These are phyloP conservation scores for Drosophila mettleri DNA, from an alignment of 2,888 invertebrate species.

Conservation along the genomic window DNA sequence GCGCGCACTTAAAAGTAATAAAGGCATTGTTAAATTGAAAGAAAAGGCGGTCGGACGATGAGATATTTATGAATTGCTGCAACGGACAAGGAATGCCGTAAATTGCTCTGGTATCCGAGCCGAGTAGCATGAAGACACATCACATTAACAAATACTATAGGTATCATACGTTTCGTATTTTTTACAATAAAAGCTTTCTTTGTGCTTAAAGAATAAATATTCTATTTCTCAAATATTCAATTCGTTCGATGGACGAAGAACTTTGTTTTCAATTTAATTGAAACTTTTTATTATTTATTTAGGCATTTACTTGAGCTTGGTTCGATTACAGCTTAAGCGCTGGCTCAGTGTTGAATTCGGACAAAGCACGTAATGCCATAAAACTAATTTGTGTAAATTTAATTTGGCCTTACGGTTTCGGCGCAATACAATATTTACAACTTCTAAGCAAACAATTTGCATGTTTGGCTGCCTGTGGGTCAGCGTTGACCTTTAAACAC, in stretches of 20 bases:
- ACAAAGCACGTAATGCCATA: conserved; percentile 54
- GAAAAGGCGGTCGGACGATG: too few species aligned
- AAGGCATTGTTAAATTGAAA: too few species aligned
- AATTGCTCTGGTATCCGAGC: too few species aligned
- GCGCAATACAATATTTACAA: conserved; percentile 77
- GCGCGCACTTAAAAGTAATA: too few species aligned
- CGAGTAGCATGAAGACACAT: too few species aligned
- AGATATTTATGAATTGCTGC: too few species aligned
- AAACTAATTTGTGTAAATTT: conserved; percentile 79
- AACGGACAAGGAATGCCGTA: too few species aligned
- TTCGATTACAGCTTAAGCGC: conserved; percentile 26
- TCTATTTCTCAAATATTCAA: neutral
- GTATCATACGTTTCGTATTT: too few species aligned
- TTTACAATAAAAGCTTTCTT: too few species aligned
- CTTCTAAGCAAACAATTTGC: conserved; percentile 77
- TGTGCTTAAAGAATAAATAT: too few species aligned
- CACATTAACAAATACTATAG: too few species aligned
- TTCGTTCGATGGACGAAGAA: neutral
- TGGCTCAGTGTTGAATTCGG: conserved; percentile 15
- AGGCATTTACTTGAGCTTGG: neutral
- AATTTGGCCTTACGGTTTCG: conserved; percentile 60
- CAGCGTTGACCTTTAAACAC: conserved; percentile 62
- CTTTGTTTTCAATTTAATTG: conserved; percentile 40
- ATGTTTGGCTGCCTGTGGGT: conserved; percentile 37
- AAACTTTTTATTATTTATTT: conserved; percentile 3